Evolutionary conservation across 2,888 invertebrate genomes (phyloP), one percentile per base, ranked within the genome.

Genomic region (Lasioglossum leucozonium): DNA sequence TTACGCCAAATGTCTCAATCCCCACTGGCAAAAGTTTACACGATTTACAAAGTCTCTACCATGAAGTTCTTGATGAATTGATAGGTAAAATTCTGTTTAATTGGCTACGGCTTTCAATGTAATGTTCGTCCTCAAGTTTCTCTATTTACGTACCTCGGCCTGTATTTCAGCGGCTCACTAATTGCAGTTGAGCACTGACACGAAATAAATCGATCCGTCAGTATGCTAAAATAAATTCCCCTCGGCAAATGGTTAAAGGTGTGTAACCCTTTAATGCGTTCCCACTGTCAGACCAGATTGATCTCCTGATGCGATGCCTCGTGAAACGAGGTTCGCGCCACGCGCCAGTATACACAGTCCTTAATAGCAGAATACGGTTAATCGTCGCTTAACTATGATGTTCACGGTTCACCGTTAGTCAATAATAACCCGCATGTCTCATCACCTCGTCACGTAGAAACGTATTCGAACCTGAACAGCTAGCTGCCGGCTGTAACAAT

Each of bases 381-480:
- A 67, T 77, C 71, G 62, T 11, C 74, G 44, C 30, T 83, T 83
- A 83, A 72, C 81, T 55, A 34, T 13, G 72, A 55, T 80, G 72
- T 80, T 83, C 55, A 58, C 55, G 65, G 51, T 69, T 40, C 69
- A 26, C 18, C 18, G 77, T 77, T 69, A 30, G 26, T 13, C 77
- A 51, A 37, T 69, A 69, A 69, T 47, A 67, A 51, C 51, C 34
- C 73, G 65, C 79, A 51, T 65, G 44, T 77, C 55, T 72, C 51
- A 30, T 26, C 51, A 55, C 77, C 51, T 77, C 77, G 26, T 51
- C 67, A 67, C 67, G 67, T 40, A 69, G 51, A 51, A n/a, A 40
- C 51, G 37, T 51, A 44, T 37, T 18, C 37, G 69, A 51, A 40
- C 22, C 67, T 10, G 44, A 10, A 10, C 37, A n/a, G 22, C 34